Conservation (phyloP, 2,888 invertebrate species). For the Steinernema scapterisci region DNA sequence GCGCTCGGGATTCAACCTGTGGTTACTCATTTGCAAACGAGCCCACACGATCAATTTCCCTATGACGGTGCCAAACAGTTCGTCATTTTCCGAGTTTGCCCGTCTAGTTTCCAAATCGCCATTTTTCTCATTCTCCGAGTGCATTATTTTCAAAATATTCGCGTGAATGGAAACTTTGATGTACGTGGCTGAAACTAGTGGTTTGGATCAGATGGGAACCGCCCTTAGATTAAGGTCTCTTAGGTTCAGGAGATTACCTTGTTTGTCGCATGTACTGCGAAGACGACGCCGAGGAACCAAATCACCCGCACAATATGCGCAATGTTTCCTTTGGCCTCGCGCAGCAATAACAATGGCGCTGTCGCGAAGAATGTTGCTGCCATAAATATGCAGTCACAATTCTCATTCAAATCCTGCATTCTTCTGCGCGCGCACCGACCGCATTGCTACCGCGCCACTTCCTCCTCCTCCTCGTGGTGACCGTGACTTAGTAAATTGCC, state of each 20-base stretch:
- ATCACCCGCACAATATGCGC: not conserved
- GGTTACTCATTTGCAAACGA: not conserved
- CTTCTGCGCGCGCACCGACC: not conserved
- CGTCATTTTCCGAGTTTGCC: not conserved
- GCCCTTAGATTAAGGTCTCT: no score
- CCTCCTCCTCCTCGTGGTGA: not conserved
- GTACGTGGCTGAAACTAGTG: no score
- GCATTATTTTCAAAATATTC: no score
- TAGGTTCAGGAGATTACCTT: not conserved
- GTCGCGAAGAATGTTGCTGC: constrained; percentile 26
- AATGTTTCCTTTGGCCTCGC: constrained; percentile 17
- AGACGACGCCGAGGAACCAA: not conserved
- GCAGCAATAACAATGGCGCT: constrained; percentile 6
- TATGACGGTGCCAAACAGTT: no score
- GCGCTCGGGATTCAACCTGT: not conserved
- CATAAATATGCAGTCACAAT: constrained; percentile 11
- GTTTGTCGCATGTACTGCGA: not conserved
- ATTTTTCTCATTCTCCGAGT: not conserved
- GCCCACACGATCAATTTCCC: not conserved
- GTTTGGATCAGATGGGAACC: no score
- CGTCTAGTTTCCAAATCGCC: not conserved
- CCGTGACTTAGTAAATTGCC: not conserved
- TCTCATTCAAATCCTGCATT: constrained; percentile 7
- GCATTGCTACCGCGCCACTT: not conserved
- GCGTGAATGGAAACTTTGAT: no score